Conservation (phyloP, 2,113 vertebrate genomes). For the Gambusia affinis region DNA sequence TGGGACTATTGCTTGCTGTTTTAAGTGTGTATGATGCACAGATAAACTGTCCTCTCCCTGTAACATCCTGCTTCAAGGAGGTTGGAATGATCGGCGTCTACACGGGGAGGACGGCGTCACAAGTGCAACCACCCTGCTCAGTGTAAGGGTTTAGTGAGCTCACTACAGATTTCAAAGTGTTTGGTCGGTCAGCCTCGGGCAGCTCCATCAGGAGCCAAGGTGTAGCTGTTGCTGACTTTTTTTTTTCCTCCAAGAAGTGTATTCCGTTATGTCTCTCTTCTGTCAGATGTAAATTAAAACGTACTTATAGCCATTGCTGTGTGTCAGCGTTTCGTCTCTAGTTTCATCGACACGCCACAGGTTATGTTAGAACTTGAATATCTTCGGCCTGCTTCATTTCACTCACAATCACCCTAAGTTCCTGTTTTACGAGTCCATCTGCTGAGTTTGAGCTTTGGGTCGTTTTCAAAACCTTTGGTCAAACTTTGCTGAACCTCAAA, state of each 20-base stretch:
- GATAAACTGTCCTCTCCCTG: conserved; percentile 21
- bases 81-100: not conserved
- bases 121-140: not conserved
- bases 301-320: conserved; percentile 11
- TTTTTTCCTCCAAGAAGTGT: conserved; percentile 1
- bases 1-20: conserved; percentile 51
- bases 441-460: not conserved
- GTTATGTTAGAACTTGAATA: conserved; percentile 24
- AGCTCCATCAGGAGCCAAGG: not conserved
- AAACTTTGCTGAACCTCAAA: not conserved
- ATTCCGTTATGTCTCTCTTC: conserved; percentile 25
- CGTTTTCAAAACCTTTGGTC: not conserved
- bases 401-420: not conserved
- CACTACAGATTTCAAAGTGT: conserved; percentile 21
- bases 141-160: conserved; percentile 16
- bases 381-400: not conserved
- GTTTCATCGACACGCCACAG: not conserved
- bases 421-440: not conserved
- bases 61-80: conserved; percentile 13
- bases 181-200: not conserved
- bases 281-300: conserved; percentile 35
- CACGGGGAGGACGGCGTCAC: conserved; percentile 10
- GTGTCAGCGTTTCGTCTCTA: conserved; percentile 23
- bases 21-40: conserved; percentile 38
- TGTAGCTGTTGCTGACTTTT: not conserved